A percentile compares a stretch with the other conserved stretches of the same genome.
phyloP scores from a whole-genome alignment of 1,140 invertebrate species.

The Stenopsyche tienmushanensis region DNA sequence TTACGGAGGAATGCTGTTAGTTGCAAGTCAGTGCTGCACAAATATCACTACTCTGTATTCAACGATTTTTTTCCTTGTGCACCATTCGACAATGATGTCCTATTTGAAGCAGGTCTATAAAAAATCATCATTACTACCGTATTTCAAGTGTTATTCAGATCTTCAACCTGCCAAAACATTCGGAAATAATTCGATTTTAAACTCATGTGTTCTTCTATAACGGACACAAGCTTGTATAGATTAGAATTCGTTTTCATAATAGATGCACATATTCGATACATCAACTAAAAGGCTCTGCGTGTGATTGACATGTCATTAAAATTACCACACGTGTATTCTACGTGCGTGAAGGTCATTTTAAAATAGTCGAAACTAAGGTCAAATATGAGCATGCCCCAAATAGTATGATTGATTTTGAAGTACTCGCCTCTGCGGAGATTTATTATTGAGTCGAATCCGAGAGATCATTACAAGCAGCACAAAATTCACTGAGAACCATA shows the following conservation, averaged over 20 bases:
- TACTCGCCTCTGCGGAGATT: neutral
- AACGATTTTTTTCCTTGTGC: too few relatives aligned
- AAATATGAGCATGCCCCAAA: neutral
- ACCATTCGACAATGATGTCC: too few relatives aligned
- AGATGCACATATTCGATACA: neutral
- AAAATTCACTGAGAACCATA: too few relatives aligned
- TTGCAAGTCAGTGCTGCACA: neutral
- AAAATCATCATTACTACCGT: too few relatives aligned
- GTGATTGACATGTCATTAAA: slow-evolving; percentile 12
- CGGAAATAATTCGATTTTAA: neutral
- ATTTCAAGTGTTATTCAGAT: too few relatives aligned
- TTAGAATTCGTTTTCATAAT: neutral
- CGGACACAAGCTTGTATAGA: too few relatives aligned
- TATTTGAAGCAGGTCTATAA: too few relatives aligned
- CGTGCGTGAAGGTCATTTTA: slow-evolving; percentile 1
- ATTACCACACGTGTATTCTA: slow-evolving; percentile 8
- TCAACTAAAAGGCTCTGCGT: neutral
- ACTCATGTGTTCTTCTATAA: too few relatives aligned
- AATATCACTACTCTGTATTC: too few relatives aligned
- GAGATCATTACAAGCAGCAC: too few relatives aligned
- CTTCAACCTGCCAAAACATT: too few relatives aligned
- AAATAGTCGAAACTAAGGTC: neutral
- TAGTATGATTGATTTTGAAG: neutral
- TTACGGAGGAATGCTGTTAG: slow-evolving; percentile 17
- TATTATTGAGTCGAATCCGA: neutral